These are phyloP conservation scores for Ferdinandea cuprea DNA, from an alignment of 2,888 invertebrate species.

Conservation along the genomic window DNA sequence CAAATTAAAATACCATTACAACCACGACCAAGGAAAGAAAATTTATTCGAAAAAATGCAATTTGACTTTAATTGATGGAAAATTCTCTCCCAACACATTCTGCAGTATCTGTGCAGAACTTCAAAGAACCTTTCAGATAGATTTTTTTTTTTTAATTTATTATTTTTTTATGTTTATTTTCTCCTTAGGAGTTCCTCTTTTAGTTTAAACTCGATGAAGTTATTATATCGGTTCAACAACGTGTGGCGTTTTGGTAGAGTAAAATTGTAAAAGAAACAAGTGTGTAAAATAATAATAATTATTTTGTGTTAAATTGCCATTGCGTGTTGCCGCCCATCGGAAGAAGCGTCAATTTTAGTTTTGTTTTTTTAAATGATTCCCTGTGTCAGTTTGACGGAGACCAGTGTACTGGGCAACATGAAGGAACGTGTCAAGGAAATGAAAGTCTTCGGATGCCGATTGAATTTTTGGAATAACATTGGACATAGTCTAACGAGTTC, in stretches of 20 bases:
- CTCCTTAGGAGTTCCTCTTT: slow-evolving; percentile 32
- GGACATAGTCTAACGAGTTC: slow-evolving; percentile 82
- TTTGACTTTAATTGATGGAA: slow-evolving; percentile 51
- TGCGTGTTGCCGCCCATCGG: slow-evolving; percentile 31
- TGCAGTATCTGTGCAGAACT: too few relatives aligned
- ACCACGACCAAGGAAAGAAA: slow-evolving; percentile 1
- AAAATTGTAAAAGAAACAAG: slow-evolving; percentile 29
- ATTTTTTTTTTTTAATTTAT: slow-evolving; percentile 24
- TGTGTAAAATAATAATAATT: slow-evolving; percentile 8
- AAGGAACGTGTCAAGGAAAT: slow-evolving; percentile 84
- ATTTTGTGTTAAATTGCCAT: slow-evolving; percentile 30
- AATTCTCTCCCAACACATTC: slow-evolving; percentile 21
- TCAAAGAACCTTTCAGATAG: too few relatives aligned
- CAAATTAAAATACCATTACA: slow-evolving; percentile 35
- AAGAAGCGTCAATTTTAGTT: slow-evolving; percentile 62
- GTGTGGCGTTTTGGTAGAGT: slow-evolving; percentile 29
- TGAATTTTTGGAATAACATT: slow-evolving; percentile 84
- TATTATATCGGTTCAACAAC: slow-evolving; percentile 35
- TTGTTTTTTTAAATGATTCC: slow-evolving; percentile 81
- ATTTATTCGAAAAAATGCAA: slow-evolving; percentile 54
- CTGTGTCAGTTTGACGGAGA: slow-evolving; percentile 83
- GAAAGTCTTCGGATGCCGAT: slow-evolving; percentile 84
- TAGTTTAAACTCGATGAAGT: slow-evolving; percentile 60
- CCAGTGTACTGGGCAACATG: slow-evolving; percentile 84
- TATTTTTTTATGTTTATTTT: slow-evolving; percentile 26